Conservation (phyloP, 2,113 vertebrate genomes). For the Danio rerio region DNA sequence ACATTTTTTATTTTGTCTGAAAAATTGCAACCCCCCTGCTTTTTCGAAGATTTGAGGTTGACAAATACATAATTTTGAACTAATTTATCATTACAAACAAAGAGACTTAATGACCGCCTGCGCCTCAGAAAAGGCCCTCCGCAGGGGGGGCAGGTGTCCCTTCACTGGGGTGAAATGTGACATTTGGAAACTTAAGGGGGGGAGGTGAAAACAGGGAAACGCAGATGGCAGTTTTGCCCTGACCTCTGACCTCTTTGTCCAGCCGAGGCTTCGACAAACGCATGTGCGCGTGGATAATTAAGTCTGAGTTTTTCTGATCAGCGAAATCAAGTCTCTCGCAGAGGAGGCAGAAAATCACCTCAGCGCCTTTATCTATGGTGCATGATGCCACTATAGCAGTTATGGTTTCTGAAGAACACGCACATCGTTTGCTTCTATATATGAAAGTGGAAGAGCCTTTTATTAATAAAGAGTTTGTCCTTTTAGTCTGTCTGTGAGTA, state of each 20-base stretch:
- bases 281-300: slow-evolving; percentile 43
- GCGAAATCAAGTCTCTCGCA: neutral
- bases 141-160: slow-evolving; percentile 45
- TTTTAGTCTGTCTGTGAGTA: neutral
- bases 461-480: neutral
- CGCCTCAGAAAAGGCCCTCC: slow-evolving; percentile 4
- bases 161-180: slow-evolving; percentile 28
- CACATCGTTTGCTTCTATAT: neutral
- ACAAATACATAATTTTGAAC: neutral
- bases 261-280: slow-evolving; percentile 24
- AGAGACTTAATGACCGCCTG: slow-evolving; percentile 18
- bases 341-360: neutral
- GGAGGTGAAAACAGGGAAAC: slow-evolving; percentile 19
- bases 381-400: neutral
- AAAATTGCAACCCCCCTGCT: neutral
- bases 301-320: slow-evolving; percentile 33
- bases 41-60: neutral
- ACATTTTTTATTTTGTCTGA: no score
- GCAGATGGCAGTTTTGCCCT: slow-evolving; percentile 56
- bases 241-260: slow-evolving; percentile 51
- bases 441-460: neutral
- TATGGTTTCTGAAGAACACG: neutral
- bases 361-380: neutral
- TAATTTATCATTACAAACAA: slow-evolving; percentile 1
- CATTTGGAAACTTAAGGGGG: slow-evolving; percentile 40